Evolutionary conservation across 2,797 vertebrate species (phyloP), one percentile per base, ranked within the genome.

Genomic region (Tangara arthus): DNA sequence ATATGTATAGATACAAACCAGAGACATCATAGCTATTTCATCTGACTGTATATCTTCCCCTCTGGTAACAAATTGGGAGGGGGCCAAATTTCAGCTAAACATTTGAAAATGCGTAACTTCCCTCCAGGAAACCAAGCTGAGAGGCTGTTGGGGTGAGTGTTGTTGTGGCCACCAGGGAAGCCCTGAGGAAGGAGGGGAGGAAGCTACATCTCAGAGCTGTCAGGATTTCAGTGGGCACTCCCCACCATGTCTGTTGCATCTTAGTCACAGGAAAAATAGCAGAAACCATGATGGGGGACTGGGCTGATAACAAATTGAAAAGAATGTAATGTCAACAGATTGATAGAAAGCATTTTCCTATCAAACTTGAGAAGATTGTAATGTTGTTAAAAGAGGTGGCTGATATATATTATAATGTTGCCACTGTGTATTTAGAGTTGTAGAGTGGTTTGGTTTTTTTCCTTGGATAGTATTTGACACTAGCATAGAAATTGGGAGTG

Each of bases 201-300:
- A 77, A 70, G 21, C 5, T 3, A 1, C 0, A 2, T 16, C 53
- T n/a, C 53, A 44, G 61, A 84, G 3, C 6, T 12, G 1, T 39
- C 27, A 30, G 42, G 15, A n/a, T 79, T 66, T 41, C 68, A 63
- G 4, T 17, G 41, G 53, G 26, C 35, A 37, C 20, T 30, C 44
- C 32, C 30, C 21, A 0, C 22, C 24, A 0, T 6, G 23, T 30
- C 75, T 46, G 28, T 22, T 70, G 41, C 32, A 30, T 49, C 32
- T 49, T 35, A 77, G 63, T 64, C 41, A 69, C 32, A 60, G 37
- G 41, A 73, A 73, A 82, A 68, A 66, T 7, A 73, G 76, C 9
- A 82, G 68, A 77, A 85, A 85, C 19, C 1, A 1, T 12, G 30
- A 9, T 19, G n/a, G 19, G n/a, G 9, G 14, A 64, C 23, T 23